A percentile compares a stretch with the other conserved stretches of the same genome.
phyloP scores from a whole-genome alignment of 2,888 invertebrate species.

The Pedicia rivosa region DNA sequence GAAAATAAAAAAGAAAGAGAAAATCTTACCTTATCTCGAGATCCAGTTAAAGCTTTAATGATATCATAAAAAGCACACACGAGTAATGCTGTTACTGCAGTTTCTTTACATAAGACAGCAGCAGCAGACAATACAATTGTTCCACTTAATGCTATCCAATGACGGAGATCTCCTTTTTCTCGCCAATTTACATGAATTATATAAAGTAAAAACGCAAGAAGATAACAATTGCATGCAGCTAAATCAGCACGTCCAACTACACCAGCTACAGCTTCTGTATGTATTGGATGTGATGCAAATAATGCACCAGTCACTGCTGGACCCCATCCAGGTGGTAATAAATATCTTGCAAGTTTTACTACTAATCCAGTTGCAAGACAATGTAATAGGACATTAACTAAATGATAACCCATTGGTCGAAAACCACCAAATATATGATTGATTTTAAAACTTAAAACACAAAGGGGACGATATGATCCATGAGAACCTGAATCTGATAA shows the following conservation, averaged over 20 bases:
- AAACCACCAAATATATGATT: conserved; percentile 65
- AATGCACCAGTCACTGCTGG: conserved; percentile 63
- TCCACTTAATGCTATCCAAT: conserved; percentile 43
- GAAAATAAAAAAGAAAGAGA: no score
- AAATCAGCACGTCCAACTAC: conserved; percentile 92
- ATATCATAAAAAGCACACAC: conserved; percentile 83
- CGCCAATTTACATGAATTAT: conserved; percentile 57
- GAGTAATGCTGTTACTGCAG: conserved; percentile 80
- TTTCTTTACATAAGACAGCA: conserved; percentile 89
- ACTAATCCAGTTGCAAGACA: conserved; percentile 71
- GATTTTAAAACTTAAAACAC: conserved; percentile 73
- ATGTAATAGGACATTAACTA: conserved; percentile 74
- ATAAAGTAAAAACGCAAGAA: conserved; percentile 75
- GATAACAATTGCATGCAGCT: conserved; percentile 78
- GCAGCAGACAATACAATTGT: conserved; percentile 51
- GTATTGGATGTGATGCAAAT: conserved; percentile 91
- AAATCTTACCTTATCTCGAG: conserved; percentile 40
- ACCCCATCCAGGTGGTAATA: conserved; percentile 51
- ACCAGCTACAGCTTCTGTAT: conserved; percentile 92
- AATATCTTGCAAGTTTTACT: conserved; percentile 54
- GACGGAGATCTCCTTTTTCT: conserved; percentile 32
- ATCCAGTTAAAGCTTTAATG: conserved; percentile 34
- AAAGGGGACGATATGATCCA: conserved; percentile 90
- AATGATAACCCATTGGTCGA: conserved; percentile 70
- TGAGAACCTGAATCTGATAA: conserved; percentile 85